A percentile compares a stretch with the other conserved stretches of the same genome.
These are phyloP conservation scores for Altica lythri DNA, from an alignment of 2,888 invertebrate genomes.

Conservation along the genomic window DNA sequence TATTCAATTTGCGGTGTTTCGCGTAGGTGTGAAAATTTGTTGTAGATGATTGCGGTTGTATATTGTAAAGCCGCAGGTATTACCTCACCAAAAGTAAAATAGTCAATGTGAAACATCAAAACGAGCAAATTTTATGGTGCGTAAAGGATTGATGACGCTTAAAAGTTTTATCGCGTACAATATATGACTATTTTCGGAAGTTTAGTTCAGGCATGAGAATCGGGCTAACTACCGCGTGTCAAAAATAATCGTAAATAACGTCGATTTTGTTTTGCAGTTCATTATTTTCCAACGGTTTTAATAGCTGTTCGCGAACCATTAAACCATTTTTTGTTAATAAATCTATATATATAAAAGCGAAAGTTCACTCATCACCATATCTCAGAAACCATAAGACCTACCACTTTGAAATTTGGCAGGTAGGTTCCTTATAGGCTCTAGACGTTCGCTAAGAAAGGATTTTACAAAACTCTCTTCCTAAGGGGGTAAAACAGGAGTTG, in stretches of 20 bases:
- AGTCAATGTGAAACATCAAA: conserved; percentile 36
- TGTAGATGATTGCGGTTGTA: conserved; percentile 21
- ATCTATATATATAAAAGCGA: too few species aligned
- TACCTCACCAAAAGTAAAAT: conserved; percentile 27
- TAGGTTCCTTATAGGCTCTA: too few species aligned
- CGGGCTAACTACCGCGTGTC: conserved; percentile 21
- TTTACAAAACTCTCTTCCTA: too few species aligned
- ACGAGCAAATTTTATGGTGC: conserved; percentile 35
- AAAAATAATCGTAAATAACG: conserved; percentile 25
- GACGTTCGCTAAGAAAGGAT: too few species aligned
- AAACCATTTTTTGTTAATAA: conserved; percentile 2
- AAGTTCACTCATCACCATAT: too few species aligned
- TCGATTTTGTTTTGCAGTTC: conserved; percentile 23
- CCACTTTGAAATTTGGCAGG: too few species aligned
- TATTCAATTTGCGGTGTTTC: background rate
- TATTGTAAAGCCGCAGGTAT: conserved; percentile 26
- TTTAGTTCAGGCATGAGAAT: conserved; percentile 29
- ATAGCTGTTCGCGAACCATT: conserved; percentile 18
- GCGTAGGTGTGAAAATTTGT: conserved; percentile 24
- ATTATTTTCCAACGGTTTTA: conserved; percentile 20
- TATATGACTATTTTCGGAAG: conserved; percentile 32
- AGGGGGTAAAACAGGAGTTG: too few species aligned
- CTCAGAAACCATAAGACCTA: too few species aligned
- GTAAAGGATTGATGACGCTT: conserved; percentile 39
- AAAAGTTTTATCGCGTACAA: conserved; percentile 37